Conservation (phyloP, 2,888 invertebrate species). For the Xanthorhoe spadicearia region DNA sequence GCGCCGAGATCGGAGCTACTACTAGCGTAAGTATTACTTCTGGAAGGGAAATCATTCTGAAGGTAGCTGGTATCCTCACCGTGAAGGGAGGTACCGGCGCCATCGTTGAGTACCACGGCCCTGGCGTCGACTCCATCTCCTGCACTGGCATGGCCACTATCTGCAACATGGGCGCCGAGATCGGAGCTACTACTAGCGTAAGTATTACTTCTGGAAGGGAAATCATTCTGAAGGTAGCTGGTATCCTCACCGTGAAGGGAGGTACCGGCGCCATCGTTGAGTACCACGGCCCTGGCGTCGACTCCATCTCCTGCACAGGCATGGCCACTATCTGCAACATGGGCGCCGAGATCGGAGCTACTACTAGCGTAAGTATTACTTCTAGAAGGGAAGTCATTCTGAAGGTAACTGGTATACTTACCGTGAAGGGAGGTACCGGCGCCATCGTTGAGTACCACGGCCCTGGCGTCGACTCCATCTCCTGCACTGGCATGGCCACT, state of each 20-base stretch:
- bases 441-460: slow-evolving; percentile 99
- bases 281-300: slow-evolving; percentile 98
- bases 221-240: slow-evolving; percentile 97
- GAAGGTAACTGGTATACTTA: slow-evolving; percentile 98
- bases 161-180: slow-evolving; percentile 99
- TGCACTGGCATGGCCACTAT: slow-evolving; percentile 99
- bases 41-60: slow-evolving; percentile 99
- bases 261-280: slow-evolving; percentile 99
- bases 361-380: slow-evolving; percentile 90
- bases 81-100: slow-evolving; percentile 99
- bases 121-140: slow-evolving; percentile 99
- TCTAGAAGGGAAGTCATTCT: too few species aligned
- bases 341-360: slow-evolving; percentile 99
- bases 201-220: too few species aligned
- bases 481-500: slow-evolving; percentile 99
- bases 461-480: slow-evolving; percentile 98
- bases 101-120: slow-evolving; percentile 99
- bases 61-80: slow-evolving; percentile 98
- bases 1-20: slow-evolving; percentile 99
- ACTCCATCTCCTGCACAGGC: slow-evolving; percentile 99
- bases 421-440: slow-evolving; percentile 99
- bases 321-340: slow-evolving; percentile 99
- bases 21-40: slow-evolving; percentile 89
- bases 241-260: slow-evolving; percentile 99
- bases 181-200: slow-evolving; percentile 96